Base-by-base conservation (phyloP, 2,113 vertebrate genomes). In the Erythrocercus mccallii region DNA sequence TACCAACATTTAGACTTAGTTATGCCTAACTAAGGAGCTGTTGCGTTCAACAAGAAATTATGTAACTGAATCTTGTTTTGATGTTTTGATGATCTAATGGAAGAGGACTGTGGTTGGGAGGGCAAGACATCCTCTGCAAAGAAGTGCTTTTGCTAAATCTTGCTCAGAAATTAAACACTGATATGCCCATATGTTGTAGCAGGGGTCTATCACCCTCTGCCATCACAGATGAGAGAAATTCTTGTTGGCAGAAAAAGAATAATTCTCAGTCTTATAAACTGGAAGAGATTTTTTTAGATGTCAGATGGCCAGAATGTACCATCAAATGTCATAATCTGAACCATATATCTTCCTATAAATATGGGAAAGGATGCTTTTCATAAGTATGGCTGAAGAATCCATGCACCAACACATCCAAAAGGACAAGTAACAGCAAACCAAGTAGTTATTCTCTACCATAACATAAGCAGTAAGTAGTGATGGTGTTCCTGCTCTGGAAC, bases 311-410 rank as follows among this genome's bases (percentile, higher is more conserved):
- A 73, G 35, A 24, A 22, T 21, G 11, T 25, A 33, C 30, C 24
- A 27, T n/a, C 17, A 72, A 64, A 88, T 44, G 18, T 10, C 40
- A 66, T 61, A 0, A 0, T 38, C 15, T 1, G 0, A 79, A 66
- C 20, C 5, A 5, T 47, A 2, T 11, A 50, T 70, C 21, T 77
- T 81, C 35, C 42, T 47, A 4, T 10, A 72, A 60, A 28, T 30
- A 70, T 35, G 11, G 10, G 5, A 19, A 35, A 5, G 5, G 10
- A 69, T 47, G 11, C 2, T 81, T 70, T 81, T 66, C 65, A 71
- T 11, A 68, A 31, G 7, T 44, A 24, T 71, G 22, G 8, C 30
- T 89, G 44, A 92, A 50, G n/a, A 25, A 27, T 81, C 33, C 11
- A 17, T 14, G 17, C 38, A 86, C 35, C 24, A 85, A 30, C 35